Conservation (phyloP, 1,140 invertebrate species). For the Dryas iulia region DNA sequence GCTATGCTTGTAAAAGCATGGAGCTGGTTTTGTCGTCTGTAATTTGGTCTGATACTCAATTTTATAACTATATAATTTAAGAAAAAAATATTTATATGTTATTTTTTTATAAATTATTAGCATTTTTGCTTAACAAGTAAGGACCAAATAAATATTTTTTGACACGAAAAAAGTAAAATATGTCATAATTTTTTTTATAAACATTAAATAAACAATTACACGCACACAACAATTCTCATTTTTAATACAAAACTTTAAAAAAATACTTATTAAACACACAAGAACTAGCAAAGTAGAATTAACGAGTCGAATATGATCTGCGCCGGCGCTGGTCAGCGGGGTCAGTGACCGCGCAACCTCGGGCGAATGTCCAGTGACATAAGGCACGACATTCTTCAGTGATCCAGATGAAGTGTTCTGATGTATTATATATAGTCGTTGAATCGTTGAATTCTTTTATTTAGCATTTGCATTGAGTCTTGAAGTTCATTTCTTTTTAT, state of each 20-base stretch:
- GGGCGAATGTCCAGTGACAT: conserved; percentile 40
- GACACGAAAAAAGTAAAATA: background rate
- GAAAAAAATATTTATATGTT: no score
- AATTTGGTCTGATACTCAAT: no score
- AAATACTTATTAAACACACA: background rate
- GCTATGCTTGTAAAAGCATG: no score
- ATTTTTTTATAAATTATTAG: no score
- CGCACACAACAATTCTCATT: no score
- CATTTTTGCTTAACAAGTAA: no score
- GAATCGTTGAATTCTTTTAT: background rate
- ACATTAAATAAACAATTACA: no score
- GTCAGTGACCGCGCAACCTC: conserved; percentile 64
- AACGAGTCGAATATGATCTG: conserved; percentile 47
- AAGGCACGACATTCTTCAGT: conserved; percentile 37
- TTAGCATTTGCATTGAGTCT: background rate
- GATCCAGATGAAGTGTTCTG: background rate
- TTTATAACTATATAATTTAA: no score
- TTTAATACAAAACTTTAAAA: background rate
- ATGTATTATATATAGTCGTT: no score
- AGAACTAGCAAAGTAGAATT: conserved; percentile 32
- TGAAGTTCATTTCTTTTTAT: background rate
- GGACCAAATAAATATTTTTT: no score
- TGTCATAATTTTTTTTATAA: background rate
- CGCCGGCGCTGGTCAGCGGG: conserved; percentile 67
- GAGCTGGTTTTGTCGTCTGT: no score